Evolutionary conservation across 2,113 vertebrate species (phyloP), one percentile per base, ranked within the genome.

Genomic region (Lepidothrix coronata): DNA sequence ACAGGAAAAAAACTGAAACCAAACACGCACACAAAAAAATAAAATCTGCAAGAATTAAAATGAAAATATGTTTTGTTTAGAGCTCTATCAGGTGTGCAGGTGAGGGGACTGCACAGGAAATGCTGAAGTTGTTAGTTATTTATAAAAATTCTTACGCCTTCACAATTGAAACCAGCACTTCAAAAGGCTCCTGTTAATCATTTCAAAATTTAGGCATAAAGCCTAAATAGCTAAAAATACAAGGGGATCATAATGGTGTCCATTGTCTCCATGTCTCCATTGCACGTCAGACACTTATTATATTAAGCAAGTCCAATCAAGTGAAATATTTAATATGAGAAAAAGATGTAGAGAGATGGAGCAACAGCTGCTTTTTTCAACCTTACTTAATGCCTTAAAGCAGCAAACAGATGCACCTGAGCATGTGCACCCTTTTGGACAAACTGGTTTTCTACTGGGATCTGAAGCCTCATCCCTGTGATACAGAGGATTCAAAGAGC

Each of bases 401-500:
- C 3, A 14, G 4, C 10, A 74, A 51, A 18, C 10, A 59, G 68
- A 57, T n/a, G 24, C 30, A 39, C 37, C 51, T 12, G n/a, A 41
- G 24, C 41, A 35, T 3, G n/a, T 5, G 28, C 65, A 62, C 16
- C 8, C 51, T 74, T 44, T 8, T 4, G 24, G 1, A 19, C 2
- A 58, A 41, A 2, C 17, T 20, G n/a, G 25, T 24, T 51, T 46
- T 12, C 2, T 5, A 7, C 25, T 17, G 30, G 8, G n/a, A n/a
- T 3, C 16, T 61, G 14, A 5, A 41, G 25, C 33, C 35, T 37
- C 35, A 27, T 6, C 65, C 39, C 35, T 4, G 59, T 5, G 7
- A 55, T 6, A 6, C 0, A 0, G 39, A 33, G 35, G 5, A 44
- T 27, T 9, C 41, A 1, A 55, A 55, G 22, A 59, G 57, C 55